These are phyloP conservation scores for Geophilus truncorum DNA, from an alignment of 2,888 invertebrate species.

Conservation along the genomic window DNA sequence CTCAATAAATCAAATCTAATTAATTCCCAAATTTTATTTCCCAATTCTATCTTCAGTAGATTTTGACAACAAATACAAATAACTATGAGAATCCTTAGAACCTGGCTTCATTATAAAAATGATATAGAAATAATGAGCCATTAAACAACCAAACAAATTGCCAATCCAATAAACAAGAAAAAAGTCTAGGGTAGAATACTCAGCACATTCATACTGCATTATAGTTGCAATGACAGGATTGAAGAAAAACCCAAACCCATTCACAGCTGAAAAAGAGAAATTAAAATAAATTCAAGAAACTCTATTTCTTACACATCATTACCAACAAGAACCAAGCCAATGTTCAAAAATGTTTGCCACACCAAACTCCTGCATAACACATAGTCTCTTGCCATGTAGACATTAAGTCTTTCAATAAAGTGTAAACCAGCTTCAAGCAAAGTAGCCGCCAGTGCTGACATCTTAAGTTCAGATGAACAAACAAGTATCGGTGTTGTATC, in stretches of 20 bases:
- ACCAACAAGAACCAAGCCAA: background rate
- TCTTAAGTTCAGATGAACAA: background rate
- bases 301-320: background rate
- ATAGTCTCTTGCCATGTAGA: background rate
- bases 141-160: background rate
- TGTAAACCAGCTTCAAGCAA: background rate
- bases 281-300: background rate
- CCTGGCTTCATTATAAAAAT: background rate
- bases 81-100: background rate
- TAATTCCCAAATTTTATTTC: too few species aligned
- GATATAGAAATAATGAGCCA: background rate
- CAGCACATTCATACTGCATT: background rate
- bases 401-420: background rate
- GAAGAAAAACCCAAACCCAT: background rate
- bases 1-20: too few species aligned
- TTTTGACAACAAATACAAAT: background rate
- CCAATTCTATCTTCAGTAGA: background rate
- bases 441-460: background rate
- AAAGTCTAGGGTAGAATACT: background rate
- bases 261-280: background rate
- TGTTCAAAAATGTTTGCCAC: background rate
- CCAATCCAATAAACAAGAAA: constrained; percentile 4
- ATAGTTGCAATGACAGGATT: constrained; percentile 4
- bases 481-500: background rate
- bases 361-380: background rate